phyloP scores from a whole-genome alignment of 2,797 vertebrate species.

The Dermochelys coriacea region DNA sequence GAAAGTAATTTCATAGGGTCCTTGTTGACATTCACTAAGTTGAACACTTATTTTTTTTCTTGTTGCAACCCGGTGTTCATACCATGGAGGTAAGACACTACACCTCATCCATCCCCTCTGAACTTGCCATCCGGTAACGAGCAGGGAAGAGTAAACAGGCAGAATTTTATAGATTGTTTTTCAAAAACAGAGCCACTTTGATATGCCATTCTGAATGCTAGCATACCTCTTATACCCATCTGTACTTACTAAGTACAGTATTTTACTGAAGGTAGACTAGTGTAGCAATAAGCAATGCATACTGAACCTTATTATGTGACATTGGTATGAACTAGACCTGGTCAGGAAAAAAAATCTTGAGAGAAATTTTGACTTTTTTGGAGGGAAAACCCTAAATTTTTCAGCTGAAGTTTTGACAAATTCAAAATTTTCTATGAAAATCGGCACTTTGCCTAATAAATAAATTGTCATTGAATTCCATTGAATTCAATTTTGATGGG shows the following conservation, averaged over 20 bases:
- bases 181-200: neutral
- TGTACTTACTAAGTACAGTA: neutral
- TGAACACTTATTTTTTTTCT: neutral
- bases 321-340: too few relatives aligned
- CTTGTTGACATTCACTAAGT: neutral
- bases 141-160: neutral
- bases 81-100: neutral
- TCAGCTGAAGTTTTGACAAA: neutral
- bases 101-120: neutral
- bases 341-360: too few relatives aligned
- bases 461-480: too few relatives aligned
- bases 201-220: neutral
- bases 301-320: neutral
- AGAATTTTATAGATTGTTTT: neutral
- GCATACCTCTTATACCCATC: neutral
- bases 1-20: conserved; percentile 7
- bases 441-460: neutral
- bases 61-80: neutral
- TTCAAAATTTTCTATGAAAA: neutral
- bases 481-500: neutral
- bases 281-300: neutral
- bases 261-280: neutral
- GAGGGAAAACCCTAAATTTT: neutral
- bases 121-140: neutral
- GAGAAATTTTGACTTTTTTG: neutral